Conservation (phyloP, 2,888 invertebrate genomes). For the Vannuccia rotundouncinata region DNA sequence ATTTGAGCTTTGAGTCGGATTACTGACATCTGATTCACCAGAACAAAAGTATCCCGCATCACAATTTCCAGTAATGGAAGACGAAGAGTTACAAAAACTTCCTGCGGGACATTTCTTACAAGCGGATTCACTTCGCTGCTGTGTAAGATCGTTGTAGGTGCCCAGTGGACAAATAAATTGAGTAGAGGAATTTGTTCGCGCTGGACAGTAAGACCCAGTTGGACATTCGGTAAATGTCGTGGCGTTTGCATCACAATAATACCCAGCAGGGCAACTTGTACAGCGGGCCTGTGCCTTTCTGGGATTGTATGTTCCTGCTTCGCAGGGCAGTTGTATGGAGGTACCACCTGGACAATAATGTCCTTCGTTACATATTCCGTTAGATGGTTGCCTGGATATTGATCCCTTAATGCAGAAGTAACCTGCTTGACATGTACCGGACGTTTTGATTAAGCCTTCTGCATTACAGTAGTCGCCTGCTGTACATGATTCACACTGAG, state of each 20-base stretch:
- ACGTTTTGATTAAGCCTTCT: slow-evolving; percentile 46
- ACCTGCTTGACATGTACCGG: slow-evolving; percentile 44
- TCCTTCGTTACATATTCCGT: slow-evolving; percentile 50
- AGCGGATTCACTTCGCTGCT: slow-evolving; percentile 39
- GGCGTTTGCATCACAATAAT: slow-evolving; percentile 49
- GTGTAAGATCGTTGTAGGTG: neutral
- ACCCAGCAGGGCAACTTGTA: slow-evolving; percentile 47
- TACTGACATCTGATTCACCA: slow-evolving; percentile 44
- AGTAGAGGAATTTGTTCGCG: slow-evolving; percentile 46
- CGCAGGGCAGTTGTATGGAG: slow-evolving; percentile 46
- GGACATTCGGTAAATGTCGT: slow-evolving; percentile 40
- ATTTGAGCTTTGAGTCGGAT: slow-evolving; percentile 42
- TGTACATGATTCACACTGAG: neutral
- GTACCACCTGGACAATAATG: slow-evolving; percentile 50
- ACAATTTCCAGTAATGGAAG: slow-evolving; percentile 46
- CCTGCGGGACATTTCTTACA: slow-evolving; percentile 50
- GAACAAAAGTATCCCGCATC: slow-evolving; percentile 50
- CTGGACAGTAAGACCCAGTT: neutral
- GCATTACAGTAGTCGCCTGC: slow-evolving; percentile 43
- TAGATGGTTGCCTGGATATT: slow-evolving; percentile 45
- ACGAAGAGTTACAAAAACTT: slow-evolving; percentile 45
- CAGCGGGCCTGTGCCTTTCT: slow-evolving; percentile 46
- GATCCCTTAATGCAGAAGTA: slow-evolving; percentile 50
- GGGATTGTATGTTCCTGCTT: slow-evolving; percentile 48
- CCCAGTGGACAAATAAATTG: neutral